Evolutionary conservation across 2,113 vertebrate genomes (phyloP), one percentile per base, ranked within the genome.

Genomic region (Corydoras sp.): DNA sequence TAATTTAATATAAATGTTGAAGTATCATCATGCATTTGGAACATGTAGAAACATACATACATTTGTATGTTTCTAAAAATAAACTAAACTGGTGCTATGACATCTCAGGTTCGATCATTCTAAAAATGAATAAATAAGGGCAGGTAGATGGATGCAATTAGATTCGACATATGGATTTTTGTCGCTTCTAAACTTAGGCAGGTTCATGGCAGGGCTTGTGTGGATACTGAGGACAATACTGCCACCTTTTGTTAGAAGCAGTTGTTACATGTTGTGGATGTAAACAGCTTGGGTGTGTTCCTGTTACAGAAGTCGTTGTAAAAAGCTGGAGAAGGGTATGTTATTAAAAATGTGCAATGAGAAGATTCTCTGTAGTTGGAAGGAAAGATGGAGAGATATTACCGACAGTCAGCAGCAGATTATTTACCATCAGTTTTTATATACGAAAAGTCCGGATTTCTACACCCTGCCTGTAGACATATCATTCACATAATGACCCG

Each of bases 111-210:
- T 77, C 30, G 10, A 71, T 68, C 48, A 68, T 72, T 15, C 48
- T 55, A 54, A 35, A 69, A 78, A 43, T 43, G 68, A 85, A 86
- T 84, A 87, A 89, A 88, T 88, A 89, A 81, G 83, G 81, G 62
- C 65, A 81, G 75, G 69, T 31, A 74, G 65, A 76, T 77, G 58
- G 67, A 86, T 80, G 76, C 81, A 77, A 81, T 85, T 78, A 76
- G 65, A 53, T 67, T 54, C 81, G 77, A 77, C 74, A 80, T 59
- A 12, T 72, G 53, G 77, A 81, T 75, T 73, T 77, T 58, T 65
- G n/a, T 51, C 30, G 65, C 18, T 48, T 14, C 60, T 63, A 61
- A 53, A 58, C n/a, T 51, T n/a, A 75, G 15, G 13, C 49, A 30
- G 69, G 6, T 18, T 18, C 24, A 14, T 32, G 6, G 1, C 59